These are phyloP conservation scores for Protomyctophum bolini DNA, from an alignment of 2,113 vertebrate species.

Conservation along the genomic window DNA sequence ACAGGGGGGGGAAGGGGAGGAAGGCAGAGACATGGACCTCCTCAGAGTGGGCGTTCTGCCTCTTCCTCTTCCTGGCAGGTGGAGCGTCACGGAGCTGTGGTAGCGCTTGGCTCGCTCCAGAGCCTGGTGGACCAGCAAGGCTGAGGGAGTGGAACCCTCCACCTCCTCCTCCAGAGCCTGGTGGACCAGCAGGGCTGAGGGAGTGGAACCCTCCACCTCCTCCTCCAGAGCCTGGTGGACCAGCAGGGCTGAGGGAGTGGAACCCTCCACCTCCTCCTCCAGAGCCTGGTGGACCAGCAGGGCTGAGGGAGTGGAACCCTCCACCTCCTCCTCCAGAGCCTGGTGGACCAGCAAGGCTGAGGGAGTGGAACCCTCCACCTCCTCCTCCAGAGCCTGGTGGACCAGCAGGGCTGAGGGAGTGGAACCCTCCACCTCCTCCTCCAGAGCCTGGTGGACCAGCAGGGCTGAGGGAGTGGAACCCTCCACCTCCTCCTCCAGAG, in stretches of 20 bases:
- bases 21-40: slow-evolving; percentile 91
- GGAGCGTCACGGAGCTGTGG: slow-evolving; percentile 27
- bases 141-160: slow-evolving; percentile 34
- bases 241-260: too few species aligned
- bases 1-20: slow-evolving; percentile 45
- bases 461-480: slow-evolving; percentile 41
- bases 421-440: slow-evolving; percentile 29
- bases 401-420: slow-evolving; percentile 67
- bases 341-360: slow-evolving; percentile 68
- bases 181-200: slow-evolving; percentile 67
- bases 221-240: background rate
- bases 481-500: slow-evolving; percentile 66
- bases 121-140: slow-evolving; percentile 74
- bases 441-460: slow-evolving; percentile 77
- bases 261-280: too few species aligned
- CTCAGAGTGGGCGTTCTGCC: slow-evolving; percentile 78
- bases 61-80: slow-evolving; percentile 62
- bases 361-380: background rate
- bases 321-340: slow-evolving; percentile 80
- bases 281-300: slow-evolving; percentile 78
- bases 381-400: slow-evolving; percentile 72
- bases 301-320: slow-evolving; percentile 44
- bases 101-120: slow-evolving; percentile 81
- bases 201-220: background rate
- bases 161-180: slow-evolving; percentile 80